Evolutionary conservation across 2,888 invertebrate species (phyloP).

Genomic region (Nomada ferruginata): DNA sequence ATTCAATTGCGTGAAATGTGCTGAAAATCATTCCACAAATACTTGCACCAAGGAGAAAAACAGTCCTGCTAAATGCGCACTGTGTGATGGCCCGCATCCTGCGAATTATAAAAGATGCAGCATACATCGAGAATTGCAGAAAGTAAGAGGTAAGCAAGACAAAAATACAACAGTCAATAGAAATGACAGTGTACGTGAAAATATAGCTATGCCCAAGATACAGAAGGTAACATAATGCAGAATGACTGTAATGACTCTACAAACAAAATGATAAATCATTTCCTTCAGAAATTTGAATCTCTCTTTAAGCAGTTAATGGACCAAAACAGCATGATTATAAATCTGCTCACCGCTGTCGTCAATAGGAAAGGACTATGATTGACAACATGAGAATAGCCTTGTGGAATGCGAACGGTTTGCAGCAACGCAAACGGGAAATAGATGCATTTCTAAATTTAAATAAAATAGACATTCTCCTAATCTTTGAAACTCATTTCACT

Average conservation of each 20-base stretch:
- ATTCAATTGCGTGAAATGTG: slow-evolving; percentile 16
- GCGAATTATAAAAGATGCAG: slow-evolving; percentile 14
- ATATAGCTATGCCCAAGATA: slow-evolving; percentile 3
- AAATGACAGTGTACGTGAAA: slow-evolving; percentile 3
- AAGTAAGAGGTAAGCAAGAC: background rate
- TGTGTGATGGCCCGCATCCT: slow-evolving; percentile 1
- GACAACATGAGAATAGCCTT: slow-evolving; percentile 1
- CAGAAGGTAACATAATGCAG: slow-evolving; percentile 4
- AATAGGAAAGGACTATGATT: slow-evolving; percentile 2
- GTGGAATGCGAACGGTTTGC: slow-evolving; percentile 9
- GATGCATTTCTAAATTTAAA: background rate
- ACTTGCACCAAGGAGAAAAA: slow-evolving; percentile 12
- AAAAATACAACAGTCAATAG: slow-evolving; percentile 3
- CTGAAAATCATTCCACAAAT: slow-evolving; percentile 14
- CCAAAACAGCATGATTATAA: slow-evolving; percentile 17
- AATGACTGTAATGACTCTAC: background rate
- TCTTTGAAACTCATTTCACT: slow-evolving; percentile 1
- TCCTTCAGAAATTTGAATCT: slow-evolving; percentile 14
- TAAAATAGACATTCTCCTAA: slow-evolving; percentile 20
- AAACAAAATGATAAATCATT: background rate
- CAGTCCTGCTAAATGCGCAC: background rate
- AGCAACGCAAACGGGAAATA: slow-evolving; percentile 10
- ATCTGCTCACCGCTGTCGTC: background rate
- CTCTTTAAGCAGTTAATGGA: slow-evolving; percentile 8
- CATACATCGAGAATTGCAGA: slow-evolving; percentile 9